These are phyloP conservation scores for Stomatorhinus ivindoensis DNA, from an alignment of 2,113 vertebrate genomes.

Conservation along the genomic window DNA sequence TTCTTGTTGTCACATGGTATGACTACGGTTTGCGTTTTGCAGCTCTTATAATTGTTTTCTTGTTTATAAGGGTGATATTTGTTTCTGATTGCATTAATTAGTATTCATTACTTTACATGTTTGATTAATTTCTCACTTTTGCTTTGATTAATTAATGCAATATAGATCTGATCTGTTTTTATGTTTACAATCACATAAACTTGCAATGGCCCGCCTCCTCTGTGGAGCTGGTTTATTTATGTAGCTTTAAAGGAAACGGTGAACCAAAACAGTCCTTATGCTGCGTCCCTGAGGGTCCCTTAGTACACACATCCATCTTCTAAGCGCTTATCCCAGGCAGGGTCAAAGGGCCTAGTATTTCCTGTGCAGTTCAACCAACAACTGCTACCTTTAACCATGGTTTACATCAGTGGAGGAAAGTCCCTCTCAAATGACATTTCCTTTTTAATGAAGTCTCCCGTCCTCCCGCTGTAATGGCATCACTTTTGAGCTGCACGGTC, in stretches of 20 bases:
- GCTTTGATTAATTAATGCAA: not conserved
- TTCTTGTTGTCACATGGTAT: not conserved
- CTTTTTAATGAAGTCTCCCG: not conserved
- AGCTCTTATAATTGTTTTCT: not conserved
- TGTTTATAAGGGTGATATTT: not conserved
- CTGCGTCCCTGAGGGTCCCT: not conserved
- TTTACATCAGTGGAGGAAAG: not conserved
- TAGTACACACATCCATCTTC: not conserved
- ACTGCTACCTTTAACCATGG: not conserved
- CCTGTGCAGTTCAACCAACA: not conserved
- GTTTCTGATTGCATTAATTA: not conserved
- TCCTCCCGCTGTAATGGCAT: not conserved
- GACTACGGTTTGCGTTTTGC: not conserved
- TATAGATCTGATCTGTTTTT: not conserved
- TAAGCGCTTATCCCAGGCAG: not conserved
- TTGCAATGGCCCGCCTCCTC: not conserved
- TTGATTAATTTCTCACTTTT: not conserved
- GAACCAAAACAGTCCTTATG: not conserved
- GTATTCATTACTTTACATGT: not conserved
- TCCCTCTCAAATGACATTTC: constrained; percentile 7
- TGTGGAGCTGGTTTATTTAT: not conserved
- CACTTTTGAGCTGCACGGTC: not conserved
- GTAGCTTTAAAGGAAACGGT: not conserved
- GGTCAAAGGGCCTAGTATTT: not conserved
- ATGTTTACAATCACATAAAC: not conserved